Base-by-base conservation (phyloP, 2,888 invertebrate genomes). In the Polyommatus iphigenia region DNA sequence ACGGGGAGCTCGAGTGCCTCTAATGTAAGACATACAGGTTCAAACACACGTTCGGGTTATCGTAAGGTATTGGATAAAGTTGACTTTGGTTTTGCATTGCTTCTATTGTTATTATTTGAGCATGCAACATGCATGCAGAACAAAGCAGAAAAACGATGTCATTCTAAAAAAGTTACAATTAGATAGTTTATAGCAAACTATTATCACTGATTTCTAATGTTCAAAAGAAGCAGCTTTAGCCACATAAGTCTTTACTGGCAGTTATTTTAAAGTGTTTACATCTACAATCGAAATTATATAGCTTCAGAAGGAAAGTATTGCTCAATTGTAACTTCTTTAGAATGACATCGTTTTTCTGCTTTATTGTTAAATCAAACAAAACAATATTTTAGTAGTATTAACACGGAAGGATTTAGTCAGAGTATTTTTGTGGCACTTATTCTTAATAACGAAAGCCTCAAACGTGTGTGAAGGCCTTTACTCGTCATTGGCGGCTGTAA, bases 401-500 rank as follows among this genome's bases (percentile, higher is more conserved):
- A 50, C 3, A 15, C 4, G 15, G 15, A 54, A 54, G 5, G 54
- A 54, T 54, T 54, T 0, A 5, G 1, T 0, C 5, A 18, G 18
- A 46, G 3, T 46, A 46, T 54, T 54, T 54, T 8, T 59, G 59
- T 59, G 7, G 20, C 2, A 59, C 8, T 4, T n/a, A n/a, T n/a
- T 7, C 7, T 13, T 24, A 24, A 29, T 29, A 15, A 29, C 7
- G 29, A 2, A 62, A 13, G 24, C 8, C 24, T 32, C 5, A 1
- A 18, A 32, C 18, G 67, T 67, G 13, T 32, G 6, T 67, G 67
- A 15, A 15, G 29, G 29, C 67, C 29, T 67, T 67, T 67, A 67
- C 32, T 67, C 67, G 15, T 67, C 67, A 67, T 67, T 67, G 67
- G 67, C 67, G 67, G 67, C 18, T 15, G 67, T 67, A 59, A 62